Conservation (phyloP, 2,113 vertebrate species). For the Thamnophis sirtalis region DNA sequence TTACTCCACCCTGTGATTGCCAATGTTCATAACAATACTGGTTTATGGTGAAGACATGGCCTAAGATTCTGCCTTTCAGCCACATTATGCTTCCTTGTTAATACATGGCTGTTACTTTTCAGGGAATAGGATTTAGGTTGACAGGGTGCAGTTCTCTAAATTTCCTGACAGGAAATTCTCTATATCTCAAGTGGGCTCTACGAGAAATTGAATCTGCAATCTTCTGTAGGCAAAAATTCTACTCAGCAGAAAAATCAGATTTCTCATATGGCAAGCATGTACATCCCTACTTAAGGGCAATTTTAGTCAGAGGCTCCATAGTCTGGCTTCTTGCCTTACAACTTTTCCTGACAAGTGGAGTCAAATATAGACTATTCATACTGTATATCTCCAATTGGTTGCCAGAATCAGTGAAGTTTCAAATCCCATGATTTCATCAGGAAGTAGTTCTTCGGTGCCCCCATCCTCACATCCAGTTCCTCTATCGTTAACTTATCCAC, state of each 20-base stretch:
- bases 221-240: neutral
- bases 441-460: neutral
- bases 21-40: neutral
- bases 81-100: neutral
- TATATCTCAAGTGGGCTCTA: neutral
- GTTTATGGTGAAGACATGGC: neutral
- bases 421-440: neutral
- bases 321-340: neutral
- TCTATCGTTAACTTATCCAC: neutral
- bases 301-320: neutral
- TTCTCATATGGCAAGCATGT: neutral
- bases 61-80: neutral
- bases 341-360: neutral
- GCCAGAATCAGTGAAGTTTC: neutral
- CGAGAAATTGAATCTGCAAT: neutral
- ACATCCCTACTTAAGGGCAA: neutral
- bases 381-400: neutral
- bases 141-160: neutral
- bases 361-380: neutral
- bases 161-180: neutral
- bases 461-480: neutral
- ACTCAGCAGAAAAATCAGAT: neutral
- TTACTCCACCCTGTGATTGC: neutral
- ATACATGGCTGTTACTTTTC: neutral
- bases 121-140: neutral